Percentiles rank a stretch among this genome's conserved stretches.
Conservation (phyloP, 2,113 vertebrate genomes). For the Guaruba guarouba region DNA sequence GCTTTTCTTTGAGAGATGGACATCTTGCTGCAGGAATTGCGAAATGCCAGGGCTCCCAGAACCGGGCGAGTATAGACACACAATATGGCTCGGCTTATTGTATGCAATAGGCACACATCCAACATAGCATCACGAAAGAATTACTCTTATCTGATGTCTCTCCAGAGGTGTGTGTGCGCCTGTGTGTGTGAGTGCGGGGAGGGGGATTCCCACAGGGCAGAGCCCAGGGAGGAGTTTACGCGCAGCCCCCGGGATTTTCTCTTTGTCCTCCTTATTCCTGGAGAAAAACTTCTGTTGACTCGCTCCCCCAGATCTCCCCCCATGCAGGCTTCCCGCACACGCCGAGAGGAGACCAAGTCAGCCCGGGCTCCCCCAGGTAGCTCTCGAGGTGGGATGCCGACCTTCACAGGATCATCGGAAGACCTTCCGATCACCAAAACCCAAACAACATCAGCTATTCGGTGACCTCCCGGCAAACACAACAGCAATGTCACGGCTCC, state of each 20-base stretch:
- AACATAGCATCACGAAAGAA: constrained; percentile 62
- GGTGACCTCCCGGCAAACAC: not conserved
- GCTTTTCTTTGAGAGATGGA: constrained; percentile 29
- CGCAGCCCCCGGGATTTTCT: constrained; percentile 27
- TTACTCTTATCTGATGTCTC: constrained; percentile 45
- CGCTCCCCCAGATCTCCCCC: not conserved
- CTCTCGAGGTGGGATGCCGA: not conserved
- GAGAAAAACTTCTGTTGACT: constrained; percentile 30
- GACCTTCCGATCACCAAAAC: not conserved
- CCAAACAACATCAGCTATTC: not conserved
- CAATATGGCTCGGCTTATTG: constrained; percentile 49
- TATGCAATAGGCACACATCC: constrained; percentile 49
- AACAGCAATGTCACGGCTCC: not conserved
- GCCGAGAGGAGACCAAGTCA: not conserved
- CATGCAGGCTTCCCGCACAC: not conserved
- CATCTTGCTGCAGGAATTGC: constrained; percentile 47
- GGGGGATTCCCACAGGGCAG: constrained; percentile 53
- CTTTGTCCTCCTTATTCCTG: constrained; percentile 45
- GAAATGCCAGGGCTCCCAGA: constrained; percentile 37
- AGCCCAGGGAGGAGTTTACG: constrained; percentile 7
- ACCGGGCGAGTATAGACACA: constrained; percentile 64
- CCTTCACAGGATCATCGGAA: not conserved
- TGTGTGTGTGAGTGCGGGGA: not conserved
- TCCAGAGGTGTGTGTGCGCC: not conserved
- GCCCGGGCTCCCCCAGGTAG: not conserved